These are phyloP conservation scores for Chymomyza fuscimana DNA, from an alignment of 2,888 invertebrate genomes.

Conservation along the genomic window DNA sequence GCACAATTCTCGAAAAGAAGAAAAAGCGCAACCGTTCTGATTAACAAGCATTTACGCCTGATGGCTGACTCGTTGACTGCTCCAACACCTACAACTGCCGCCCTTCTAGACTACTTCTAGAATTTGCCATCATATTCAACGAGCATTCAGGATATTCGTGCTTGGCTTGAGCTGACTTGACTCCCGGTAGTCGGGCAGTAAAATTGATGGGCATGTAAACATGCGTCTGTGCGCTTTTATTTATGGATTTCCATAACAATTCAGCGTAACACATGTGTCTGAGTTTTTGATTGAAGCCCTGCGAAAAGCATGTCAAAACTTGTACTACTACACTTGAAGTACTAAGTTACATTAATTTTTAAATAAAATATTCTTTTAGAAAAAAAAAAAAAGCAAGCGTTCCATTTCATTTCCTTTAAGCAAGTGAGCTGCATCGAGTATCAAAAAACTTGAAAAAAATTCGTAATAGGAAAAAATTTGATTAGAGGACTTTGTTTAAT, in stretches of 20 bases:
- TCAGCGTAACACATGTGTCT: constrained; percentile 62
- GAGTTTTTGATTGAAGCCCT: constrained; percentile 62
- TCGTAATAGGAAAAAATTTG: too few species aligned
- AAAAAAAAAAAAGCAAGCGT: too few species aligned
- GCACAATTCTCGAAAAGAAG: constrained; percentile 17
- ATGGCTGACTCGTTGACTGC: constrained; percentile 50
- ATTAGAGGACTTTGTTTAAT: too few species aligned
- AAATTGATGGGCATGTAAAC: constrained; percentile 72
- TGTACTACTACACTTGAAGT: neutral
- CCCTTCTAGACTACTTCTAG: neutral
- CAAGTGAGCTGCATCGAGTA: too few species aligned
- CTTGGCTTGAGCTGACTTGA: constrained; percentile 1
- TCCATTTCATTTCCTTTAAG: too few species aligned
- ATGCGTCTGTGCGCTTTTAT: constrained; percentile 67
- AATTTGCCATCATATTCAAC: neutral
- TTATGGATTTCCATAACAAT: constrained; percentile 72
- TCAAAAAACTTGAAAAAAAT: too few species aligned
- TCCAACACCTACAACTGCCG: neutral
- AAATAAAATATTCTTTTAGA: too few species aligned
- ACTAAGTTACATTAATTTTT: too few species aligned
- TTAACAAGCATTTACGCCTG: constrained; percentile 68
- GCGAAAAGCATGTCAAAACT: neutral
- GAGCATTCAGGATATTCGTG: neutral
- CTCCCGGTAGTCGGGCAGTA: constrained; percentile 26
- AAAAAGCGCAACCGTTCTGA: constrained; percentile 41